Conservation (phyloP, 2,113 vertebrate species). For the Hydrochoerus hydrochaeris region DNA sequence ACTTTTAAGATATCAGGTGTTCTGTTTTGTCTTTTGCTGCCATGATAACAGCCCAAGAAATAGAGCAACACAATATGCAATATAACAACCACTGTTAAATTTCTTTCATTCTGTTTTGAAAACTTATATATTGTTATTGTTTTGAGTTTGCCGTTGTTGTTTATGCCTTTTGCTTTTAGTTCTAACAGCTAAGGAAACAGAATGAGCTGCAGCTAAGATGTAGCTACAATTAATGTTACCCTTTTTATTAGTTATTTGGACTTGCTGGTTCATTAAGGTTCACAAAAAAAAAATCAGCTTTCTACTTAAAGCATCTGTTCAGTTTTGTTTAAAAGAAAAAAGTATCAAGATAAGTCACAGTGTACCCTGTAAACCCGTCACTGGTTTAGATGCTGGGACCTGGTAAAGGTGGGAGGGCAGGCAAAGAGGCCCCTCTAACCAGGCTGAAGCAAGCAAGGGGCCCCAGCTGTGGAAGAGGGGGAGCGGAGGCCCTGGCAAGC, state of each 20-base stretch:
- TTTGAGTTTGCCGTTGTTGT: no score
- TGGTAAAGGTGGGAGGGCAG: background rate
- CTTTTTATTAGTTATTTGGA: background rate
- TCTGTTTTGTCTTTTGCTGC: slow-evolving; percentile 46
- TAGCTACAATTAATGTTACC: no score
- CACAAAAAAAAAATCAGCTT: background rate
- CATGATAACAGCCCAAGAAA: slow-evolving; percentile 20
- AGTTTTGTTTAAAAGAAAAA: background rate
- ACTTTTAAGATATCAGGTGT: slow-evolving; percentile 50
- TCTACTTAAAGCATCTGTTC: background rate
- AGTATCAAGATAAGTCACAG: background rate
- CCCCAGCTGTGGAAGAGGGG: background rate
- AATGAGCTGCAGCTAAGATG: no score
- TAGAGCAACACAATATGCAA: no score
- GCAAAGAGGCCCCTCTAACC: background rate
- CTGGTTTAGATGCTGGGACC: background rate
- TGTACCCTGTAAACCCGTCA: fast-evolving
- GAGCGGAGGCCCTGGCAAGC: background rate
- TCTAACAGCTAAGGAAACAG: no score
- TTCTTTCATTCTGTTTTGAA: no score
- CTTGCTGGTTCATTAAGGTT: background rate
- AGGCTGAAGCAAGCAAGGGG: background rate
- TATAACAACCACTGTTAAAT: no score
- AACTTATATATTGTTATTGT: no score
- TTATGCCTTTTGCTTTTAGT: no score